Evolutionary conservation across 2,797 vertebrate species (phyloP).

Genomic region (Sebastes vulpes): DNA sequence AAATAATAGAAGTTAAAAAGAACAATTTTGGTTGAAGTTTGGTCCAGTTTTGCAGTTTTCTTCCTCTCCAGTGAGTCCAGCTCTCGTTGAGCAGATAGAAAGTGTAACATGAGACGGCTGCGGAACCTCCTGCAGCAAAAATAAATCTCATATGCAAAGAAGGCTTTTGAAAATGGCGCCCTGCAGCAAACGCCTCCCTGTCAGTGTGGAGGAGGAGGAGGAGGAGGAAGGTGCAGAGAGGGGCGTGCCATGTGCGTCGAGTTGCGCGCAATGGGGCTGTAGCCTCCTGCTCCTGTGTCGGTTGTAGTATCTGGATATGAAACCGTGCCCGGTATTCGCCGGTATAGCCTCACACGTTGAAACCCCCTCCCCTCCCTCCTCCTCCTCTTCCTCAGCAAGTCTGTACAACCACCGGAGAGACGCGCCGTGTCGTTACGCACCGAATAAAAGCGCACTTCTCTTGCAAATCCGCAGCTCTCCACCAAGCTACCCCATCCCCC

Average conservation of each 20-base stretch:
- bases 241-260: constrained; percentile 44
- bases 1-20: not conserved
- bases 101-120: constrained; percentile 76
- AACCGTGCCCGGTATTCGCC: constrained; percentile 66
- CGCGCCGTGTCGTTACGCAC: constrained; percentile 45
- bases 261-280: constrained; percentile 50
- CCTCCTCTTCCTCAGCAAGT: constrained; percentile 3
- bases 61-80: not conserved
- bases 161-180: constrained; percentile 84
- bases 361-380: not conserved
- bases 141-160: constrained; percentile 71
- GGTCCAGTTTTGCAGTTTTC: constrained; percentile 16
- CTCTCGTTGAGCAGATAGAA: constrained; percentile 17
- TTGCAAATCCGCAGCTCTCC: constrained; percentile 21
- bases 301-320: constrained; percentile 58
- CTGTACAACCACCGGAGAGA: constrained; percentile 16
- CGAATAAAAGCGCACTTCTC: constrained; percentile 42
- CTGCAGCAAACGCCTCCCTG: constrained; percentile 59
- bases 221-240: not conserved
- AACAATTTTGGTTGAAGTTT: not conserved
- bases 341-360: constrained; percentile 46
- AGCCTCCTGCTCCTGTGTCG: constrained; percentile 60
- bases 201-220: constrained; percentile 23
- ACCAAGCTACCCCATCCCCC: constrained; percentile 43
- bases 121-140: constrained; percentile 59